These are phyloP conservation scores for Zaprionus gabonicus DNA, from an alignment of 1,140 invertebrate genomes.

Conservation along the genomic window DNA sequence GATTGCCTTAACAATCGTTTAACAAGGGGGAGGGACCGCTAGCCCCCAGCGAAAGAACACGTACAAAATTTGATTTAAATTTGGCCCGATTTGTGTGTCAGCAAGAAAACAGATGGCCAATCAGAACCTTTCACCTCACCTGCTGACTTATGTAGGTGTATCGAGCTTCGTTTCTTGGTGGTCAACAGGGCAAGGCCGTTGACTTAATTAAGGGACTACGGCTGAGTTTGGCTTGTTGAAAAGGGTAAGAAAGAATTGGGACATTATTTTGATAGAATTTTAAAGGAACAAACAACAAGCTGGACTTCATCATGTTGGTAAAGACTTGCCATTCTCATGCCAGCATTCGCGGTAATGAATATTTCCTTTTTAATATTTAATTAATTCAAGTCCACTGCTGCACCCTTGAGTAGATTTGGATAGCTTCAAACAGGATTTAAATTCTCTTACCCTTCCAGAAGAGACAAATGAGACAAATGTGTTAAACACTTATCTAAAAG, in stretches of 20 bases:
- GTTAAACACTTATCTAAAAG: neutral
- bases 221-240: conserved; percentile 41
- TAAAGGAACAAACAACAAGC: conserved; percentile 36
- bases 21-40: conserved; percentile 6
- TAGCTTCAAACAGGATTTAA: conserved; percentile 8
- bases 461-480: neutral
- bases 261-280: conserved; percentile 58
- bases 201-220: conserved; percentile 48
- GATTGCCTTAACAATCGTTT: conserved; percentile 50
- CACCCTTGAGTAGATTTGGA: neutral
- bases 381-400: conserved; percentile 35
- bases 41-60: conserved; percentile 39
- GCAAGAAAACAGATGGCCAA: conserved; percentile 44
- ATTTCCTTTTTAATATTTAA: conserved; percentile 44
- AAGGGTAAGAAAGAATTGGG: conserved; percentile 32
- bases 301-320: neutral
- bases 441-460: neutral
- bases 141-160: neutral
- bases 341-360: conserved; percentile 35
- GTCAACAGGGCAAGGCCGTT: conserved; percentile 13
- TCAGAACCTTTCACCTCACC: neutral
- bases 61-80: conserved; percentile 63
- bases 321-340: neutral
- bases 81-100: conserved; percentile 57
- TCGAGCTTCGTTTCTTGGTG: neutral